Percentiles rank a stretch among this genome's conserved stretches.
Conservation (phyloP, 2,113 vertebrate species). For the Tylochromis polylepis region DNA sequence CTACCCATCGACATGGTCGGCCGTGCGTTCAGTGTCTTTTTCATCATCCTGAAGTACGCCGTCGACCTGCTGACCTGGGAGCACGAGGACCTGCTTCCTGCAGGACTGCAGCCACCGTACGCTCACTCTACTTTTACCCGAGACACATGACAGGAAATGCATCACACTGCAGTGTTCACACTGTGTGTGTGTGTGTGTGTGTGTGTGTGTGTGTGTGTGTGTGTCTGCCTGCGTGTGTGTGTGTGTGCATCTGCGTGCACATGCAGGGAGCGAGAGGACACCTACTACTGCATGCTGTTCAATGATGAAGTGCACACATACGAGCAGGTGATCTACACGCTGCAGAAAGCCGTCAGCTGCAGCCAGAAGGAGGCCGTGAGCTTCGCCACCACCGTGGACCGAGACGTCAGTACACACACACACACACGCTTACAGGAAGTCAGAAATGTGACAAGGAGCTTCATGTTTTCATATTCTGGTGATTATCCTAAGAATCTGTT, state of each 20-base stretch:
- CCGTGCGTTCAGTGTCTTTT: slow-evolving; percentile 86
- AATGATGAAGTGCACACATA: slow-evolving; percentile 99
- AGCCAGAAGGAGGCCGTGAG: slow-evolving; percentile 94
- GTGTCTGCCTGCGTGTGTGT: too few relatives aligned
- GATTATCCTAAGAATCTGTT: background rate
- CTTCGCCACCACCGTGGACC: slow-evolving; percentile 94
- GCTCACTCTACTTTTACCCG: slow-evolving; percentile 11
- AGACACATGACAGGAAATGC: background rate
- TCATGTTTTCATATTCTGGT: background rate
- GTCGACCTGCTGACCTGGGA: slow-evolving; percentile 96
- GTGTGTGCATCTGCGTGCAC: background rate
- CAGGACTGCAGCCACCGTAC: slow-evolving; percentile 85
- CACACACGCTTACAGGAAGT: background rate
- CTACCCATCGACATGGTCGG: slow-evolving; percentile 86
- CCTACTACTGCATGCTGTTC: slow-evolving; percentile 96
- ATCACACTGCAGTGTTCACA: background rate
- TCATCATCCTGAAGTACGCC: slow-evolving; percentile 89
- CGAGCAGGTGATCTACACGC: slow-evolving; percentile 97
- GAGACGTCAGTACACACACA: slow-evolving; percentile 83
- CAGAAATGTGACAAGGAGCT: background rate
- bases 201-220: background rate
- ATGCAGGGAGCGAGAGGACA: slow-evolving; percentile 82
- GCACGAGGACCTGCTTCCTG: slow-evolving; percentile 84
- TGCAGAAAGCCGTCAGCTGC: slow-evolving; percentile 97
- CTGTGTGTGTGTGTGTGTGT: background rate